phyloP scores from a whole-genome alignment of 2,888 invertebrate species.

The Tachina grossa region DNA sequence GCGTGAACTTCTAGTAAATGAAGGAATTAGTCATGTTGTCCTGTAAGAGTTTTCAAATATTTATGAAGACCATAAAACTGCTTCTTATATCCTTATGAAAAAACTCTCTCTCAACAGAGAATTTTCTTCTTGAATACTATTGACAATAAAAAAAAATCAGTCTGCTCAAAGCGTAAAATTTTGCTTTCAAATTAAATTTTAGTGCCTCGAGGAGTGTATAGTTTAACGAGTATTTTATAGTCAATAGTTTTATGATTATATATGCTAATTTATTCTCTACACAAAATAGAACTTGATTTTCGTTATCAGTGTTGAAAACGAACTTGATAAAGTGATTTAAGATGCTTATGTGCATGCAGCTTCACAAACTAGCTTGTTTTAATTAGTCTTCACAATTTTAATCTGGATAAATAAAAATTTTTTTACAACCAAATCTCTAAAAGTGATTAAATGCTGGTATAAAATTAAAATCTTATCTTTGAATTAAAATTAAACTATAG shows the following conservation, averaged over 20 bases:
- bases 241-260: background rate
- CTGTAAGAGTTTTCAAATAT: no score
- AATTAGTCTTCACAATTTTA: background rate
- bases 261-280: background rate
- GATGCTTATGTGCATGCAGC: background rate
- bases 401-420: background rate
- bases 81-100: no score
- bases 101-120: no score
- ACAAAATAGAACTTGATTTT: background rate
- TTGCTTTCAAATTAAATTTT: background rate
- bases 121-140: no score
- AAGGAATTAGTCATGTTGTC: no score
- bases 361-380: background rate
- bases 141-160: no score
- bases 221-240: background rate
- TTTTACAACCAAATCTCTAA: background rate
- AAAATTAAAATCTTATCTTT: conserved; percentile 51
- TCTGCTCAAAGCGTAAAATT: no score
- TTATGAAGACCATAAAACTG: no score
- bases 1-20: no score
- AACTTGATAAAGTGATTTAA: background rate
- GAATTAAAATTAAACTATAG: conserved; percentile 27
- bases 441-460: conserved; percentile 7
- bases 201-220: background rate
- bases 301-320: background rate